phyloP scores from a whole-genome alignment of 1,140 invertebrate genomes.

The Brachionus paranguensis region DNA sequence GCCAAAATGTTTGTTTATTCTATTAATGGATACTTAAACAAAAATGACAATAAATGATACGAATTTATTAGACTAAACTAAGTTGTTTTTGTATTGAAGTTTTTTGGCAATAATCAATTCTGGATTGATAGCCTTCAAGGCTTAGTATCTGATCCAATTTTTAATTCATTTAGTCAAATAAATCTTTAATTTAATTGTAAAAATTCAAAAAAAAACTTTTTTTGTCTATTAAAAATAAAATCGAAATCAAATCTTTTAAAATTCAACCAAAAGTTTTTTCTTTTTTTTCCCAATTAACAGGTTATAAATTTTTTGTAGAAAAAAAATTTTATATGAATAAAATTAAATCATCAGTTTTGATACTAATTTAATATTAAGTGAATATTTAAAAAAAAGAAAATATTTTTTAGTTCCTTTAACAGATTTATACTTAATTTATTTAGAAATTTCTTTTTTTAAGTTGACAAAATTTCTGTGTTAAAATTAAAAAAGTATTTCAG shows the following conservation, averaged over 20 bases:
- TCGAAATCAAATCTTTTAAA: no score
- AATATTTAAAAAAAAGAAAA: no score
- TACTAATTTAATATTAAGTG: no score
- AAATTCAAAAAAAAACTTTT: background rate
- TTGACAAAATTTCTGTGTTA: background rate
- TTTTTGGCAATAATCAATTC: background rate
- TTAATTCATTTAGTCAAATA: background rate
- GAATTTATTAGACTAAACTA: background rate
- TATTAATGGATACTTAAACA: background rate
- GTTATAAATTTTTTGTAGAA: no score
- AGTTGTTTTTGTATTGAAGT: background rate
- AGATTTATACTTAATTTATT: background rate
- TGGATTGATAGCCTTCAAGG: background rate
- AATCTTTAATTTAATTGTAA: background rate
- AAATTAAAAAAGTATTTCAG: no score
- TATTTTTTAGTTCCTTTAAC: background rate
- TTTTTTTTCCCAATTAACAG: no score
- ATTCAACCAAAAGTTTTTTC: no score
- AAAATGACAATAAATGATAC: background rate
- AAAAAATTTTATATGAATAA: no score
- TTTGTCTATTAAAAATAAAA: background rate
- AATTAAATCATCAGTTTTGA: no score
- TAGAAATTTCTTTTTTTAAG: background rate
- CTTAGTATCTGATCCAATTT: background rate
- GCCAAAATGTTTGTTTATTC: slow-evolving; percentile 29